These are phyloP conservation scores for Ochropacha duplaris DNA, from an alignment of 2,888 invertebrate genomes.

Conservation along the genomic window DNA sequence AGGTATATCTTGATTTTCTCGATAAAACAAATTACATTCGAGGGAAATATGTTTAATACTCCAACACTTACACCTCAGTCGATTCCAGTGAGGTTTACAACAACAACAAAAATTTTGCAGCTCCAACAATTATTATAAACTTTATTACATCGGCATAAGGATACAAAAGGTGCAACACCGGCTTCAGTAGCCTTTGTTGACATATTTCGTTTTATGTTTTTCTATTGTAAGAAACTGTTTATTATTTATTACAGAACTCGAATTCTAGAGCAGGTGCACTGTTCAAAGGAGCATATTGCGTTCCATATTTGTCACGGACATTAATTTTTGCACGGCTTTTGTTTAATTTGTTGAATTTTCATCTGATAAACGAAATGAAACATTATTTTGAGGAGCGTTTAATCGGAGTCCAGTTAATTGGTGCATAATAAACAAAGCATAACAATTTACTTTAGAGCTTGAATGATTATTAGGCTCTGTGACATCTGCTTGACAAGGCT, in stretches of 20 bases:
- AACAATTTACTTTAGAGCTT: too few species aligned
- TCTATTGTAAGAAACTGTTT: constrained; percentile 56
- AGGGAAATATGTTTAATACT: constrained; percentile 51
- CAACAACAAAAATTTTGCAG: not conserved
- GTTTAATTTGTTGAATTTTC: constrained; percentile 51
- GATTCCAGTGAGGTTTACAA: constrained; percentile 30
- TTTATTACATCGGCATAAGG: not conserved
- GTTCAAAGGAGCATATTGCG: constrained; percentile 13
- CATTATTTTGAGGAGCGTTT: too few species aligned
- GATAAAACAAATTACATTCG: constrained; percentile 52
- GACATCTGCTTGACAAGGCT: too few species aligned
- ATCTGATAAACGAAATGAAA: too few species aligned
- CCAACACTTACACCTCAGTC: constrained; percentile 32
- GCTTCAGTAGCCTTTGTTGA: constrained; percentile 47
- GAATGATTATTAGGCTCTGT: too few species aligned
- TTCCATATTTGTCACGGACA: constrained; percentile 44
- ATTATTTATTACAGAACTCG: constrained; percentile 25
- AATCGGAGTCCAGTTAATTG: too few species aligned
- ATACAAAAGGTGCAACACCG: not conserved
- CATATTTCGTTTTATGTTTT: constrained; percentile 62
- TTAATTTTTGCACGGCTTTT: constrained; percentile 41
- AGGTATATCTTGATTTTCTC: constrained; percentile 1
- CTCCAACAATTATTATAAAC: not conserved
- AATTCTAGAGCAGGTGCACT: constrained; percentile 16
- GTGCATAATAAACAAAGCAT: too few species aligned